Percentiles rank a stretch among this genome's conserved stretches.
phyloP scores from a whole-genome alignment of 2,797 vertebrate species.

The Sebastes hubbsi region DNA sequence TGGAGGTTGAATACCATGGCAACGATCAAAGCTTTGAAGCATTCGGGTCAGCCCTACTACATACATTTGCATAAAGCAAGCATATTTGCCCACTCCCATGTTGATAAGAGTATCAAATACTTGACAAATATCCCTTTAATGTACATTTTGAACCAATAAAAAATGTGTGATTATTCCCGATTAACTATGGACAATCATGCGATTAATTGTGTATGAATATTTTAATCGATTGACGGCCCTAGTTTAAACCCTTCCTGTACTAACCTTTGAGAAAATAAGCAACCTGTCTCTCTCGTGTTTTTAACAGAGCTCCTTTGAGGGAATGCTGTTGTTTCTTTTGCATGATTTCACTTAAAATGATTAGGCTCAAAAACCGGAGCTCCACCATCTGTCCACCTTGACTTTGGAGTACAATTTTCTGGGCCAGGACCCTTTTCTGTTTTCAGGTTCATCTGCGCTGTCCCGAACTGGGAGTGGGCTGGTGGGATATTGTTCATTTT shows the following conservation, averaged over 20 bases:
- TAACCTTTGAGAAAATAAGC: constrained; percentile 42
- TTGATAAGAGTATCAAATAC: too few species aligned
- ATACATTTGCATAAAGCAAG: too few species aligned
- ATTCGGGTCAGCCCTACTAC: too few species aligned
- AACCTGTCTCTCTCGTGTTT: constrained; percentile 49
- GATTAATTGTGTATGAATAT: too few species aligned
- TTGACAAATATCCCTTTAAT: too few species aligned
- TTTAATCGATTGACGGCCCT: too few species aligned
- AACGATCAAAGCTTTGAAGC: too few species aligned
- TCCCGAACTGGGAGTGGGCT: constrained; percentile 69
- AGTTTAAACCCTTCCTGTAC: constrained; percentile 12
- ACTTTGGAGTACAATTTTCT: constrained; percentile 69
- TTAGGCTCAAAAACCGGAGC: constrained; percentile 56
- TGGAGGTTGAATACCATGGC: too few species aligned
- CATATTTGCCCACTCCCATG: too few species aligned
- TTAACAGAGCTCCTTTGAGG: constrained; percentile 59
- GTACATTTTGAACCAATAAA: too few species aligned
- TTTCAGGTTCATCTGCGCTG: constrained; percentile 73
- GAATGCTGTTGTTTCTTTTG: constrained; percentile 68
- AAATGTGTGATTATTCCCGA: too few species aligned
- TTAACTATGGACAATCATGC: too few species aligned
- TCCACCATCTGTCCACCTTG: constrained; percentile 79
- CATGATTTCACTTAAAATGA: constrained; percentile 75
- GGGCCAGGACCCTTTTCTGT: constrained; percentile 51
- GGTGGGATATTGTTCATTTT: constrained; percentile 72